Percentiles rank a stretch among this genome's conserved stretches.
Conservation (phyloP, 2,113 vertebrate species). For the Burhinus oedicnemus region DNA sequence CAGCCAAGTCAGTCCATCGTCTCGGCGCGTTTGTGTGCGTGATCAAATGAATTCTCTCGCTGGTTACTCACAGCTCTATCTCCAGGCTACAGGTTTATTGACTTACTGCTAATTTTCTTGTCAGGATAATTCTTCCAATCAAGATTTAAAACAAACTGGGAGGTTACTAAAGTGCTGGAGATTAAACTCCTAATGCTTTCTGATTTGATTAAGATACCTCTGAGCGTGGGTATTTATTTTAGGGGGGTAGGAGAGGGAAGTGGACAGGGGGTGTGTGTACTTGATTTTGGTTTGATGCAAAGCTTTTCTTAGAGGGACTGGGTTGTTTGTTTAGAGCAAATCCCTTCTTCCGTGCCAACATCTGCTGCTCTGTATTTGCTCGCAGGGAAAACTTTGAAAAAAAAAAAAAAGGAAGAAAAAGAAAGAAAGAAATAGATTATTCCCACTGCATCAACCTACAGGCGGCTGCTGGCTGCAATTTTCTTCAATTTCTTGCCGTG, state of each 20-base stretch:
- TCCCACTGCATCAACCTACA: slow-evolving; percentile 63
- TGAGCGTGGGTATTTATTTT: background rate
- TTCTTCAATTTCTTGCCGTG: slow-evolving; percentile 73
- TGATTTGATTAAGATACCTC: slow-evolving; percentile 62
- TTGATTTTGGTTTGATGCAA: background rate
- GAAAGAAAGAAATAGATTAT: slow-evolving; percentile 65
- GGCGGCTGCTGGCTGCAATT: slow-evolving; percentile 71
- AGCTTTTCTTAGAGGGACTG: slow-evolving; percentile 39
- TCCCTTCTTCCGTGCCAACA: slow-evolving; percentile 22
- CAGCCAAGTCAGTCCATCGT: slow-evolving; percentile 4
- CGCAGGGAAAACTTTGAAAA: slow-evolving; percentile 2
- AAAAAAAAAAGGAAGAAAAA: background rate
- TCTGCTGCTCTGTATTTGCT: slow-evolving; percentile 67
- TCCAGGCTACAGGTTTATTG: slow-evolving; percentile 70
- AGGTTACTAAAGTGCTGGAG: slow-evolving; percentile 61
- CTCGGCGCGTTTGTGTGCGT: background rate
- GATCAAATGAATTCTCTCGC: slow-evolving; percentile 16
- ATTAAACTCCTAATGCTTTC: slow-evolving; percentile 51
- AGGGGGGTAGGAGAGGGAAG: background rate
- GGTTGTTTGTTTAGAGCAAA: slow-evolving; percentile 65
- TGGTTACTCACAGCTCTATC: slow-evolving; percentile 53
- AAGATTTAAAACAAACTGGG: slow-evolving; percentile 77
- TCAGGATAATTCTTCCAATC: slow-evolving; percentile 77
- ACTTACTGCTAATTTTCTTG: slow-evolving; percentile 78
- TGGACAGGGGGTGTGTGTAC: background rate